Percentiles rank a stretch among this genome's conserved stretches.
These are phyloP conservation scores for Misgurnus anguillicaudatus DNA, from an alignment of 2,113 vertebrate genomes.

Conservation along the genomic window DNA sequence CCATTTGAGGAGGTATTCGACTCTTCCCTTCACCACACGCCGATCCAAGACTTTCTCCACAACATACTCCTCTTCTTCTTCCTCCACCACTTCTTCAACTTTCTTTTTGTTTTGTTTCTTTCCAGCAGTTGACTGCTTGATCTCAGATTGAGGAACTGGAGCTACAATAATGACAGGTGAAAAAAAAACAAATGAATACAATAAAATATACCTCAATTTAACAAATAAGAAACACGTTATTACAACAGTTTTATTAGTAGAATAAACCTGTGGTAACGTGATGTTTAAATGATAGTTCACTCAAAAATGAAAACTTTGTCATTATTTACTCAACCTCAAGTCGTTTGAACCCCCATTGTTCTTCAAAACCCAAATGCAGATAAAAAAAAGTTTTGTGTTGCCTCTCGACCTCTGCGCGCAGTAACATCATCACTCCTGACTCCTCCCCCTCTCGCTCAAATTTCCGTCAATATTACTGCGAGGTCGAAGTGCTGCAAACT, in stretches of 20 bases:
- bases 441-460: too few relatives aligned
- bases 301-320: too few relatives aligned
- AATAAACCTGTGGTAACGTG: neutral
- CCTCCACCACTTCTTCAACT: constrained; percentile 91
- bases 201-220: neutral
- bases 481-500: too few relatives aligned
- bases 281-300: too few relatives aligned
- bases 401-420: too few relatives aligned
- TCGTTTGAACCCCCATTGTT: neutral
- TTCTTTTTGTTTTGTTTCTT: constrained; percentile 96
- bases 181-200: constrained; percentile 49
- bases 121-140: constrained; percentile 81
- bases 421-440: too few relatives aligned
- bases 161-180: constrained; percentile 8
- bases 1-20: constrained; percentile 97
- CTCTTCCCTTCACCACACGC: constrained; percentile 91
- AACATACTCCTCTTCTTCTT: constrained; percentile 96
- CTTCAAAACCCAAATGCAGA: too few relatives aligned
- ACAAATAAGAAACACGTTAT: neutral
- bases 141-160: constrained; percentile 61
- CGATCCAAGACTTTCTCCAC: constrained; percentile 96
- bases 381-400: too few relatives aligned
- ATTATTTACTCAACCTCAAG: too few relatives aligned
- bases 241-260: neutral
- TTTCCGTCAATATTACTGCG: too few relatives aligned